phyloP scores from a whole-genome alignment of 1,140 invertebrate species.

The Orchesella cincta region DNA sequence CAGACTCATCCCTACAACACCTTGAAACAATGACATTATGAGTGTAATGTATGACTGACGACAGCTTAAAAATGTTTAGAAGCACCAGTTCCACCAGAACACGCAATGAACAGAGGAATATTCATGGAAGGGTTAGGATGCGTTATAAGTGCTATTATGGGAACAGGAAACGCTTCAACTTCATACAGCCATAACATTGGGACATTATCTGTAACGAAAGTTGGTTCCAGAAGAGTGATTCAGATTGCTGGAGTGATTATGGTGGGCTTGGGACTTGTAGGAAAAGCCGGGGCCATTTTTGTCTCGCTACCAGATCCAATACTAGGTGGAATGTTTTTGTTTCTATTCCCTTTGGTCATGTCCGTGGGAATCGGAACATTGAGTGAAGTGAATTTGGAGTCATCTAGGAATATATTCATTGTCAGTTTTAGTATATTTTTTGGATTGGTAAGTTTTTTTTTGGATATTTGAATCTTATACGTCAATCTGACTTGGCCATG shows the following conservation, averaged over 20 bases:
- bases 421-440: constrained; percentile 82
- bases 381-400: constrained; percentile 78
- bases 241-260: constrained; percentile 76
- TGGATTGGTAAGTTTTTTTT: constrained; percentile 70
- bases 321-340: constrained; percentile 80
- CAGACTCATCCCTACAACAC: background rate
- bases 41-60: background rate
- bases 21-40: background rate
- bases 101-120: constrained; percentile 75
- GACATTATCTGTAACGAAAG: constrained; percentile 59
- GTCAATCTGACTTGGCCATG: background rate
- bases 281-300: constrained; percentile 81
- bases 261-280: constrained; percentile 75
- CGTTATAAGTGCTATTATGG: constrained; percentile 77
- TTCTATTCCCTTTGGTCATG: constrained; percentile 77
- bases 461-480: too few relatives aligned
- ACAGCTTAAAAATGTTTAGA: constrained; percentile 34
- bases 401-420: constrained; percentile 80
- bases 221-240: constrained; percentile 62
- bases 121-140: constrained; percentile 81
- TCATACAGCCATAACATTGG: constrained; percentile 82
- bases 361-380: constrained; percentile 64
- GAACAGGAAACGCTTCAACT: constrained; percentile 74
- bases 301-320: constrained; percentile 80
- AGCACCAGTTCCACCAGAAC: constrained; percentile 55